Evolutionary conservation across 2,797 vertebrate species (phyloP), one percentile per base, ranked within the genome.

Genomic region (Melanotaenia pygmaea): DNA sequence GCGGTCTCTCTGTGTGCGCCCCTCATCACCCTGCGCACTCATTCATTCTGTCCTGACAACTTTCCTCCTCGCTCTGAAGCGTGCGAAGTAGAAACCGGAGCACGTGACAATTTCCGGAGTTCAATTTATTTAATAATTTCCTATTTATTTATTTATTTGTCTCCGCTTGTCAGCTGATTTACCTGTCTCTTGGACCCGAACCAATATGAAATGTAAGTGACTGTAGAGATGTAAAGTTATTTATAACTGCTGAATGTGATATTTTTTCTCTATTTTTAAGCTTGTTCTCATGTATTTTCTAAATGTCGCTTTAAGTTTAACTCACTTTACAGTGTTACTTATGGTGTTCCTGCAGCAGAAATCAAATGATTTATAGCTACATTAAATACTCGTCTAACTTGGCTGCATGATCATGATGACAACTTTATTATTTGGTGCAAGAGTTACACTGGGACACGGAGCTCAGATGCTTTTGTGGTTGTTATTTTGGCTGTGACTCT

Each of bases 131-230:
- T 91, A 91, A 93, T 92, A 59, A 74, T 89, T 82, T 74, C 68
- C 70, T 88, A 82, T 88, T 84, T 90, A 89, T 90, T 92, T 88
- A 89, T 89, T 88, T 78, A n/a, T 67, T 62, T 51, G 2, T 18
- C 59, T 54, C 56, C 83, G 72, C 80, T 82, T 72, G 57, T 82
- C 85, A 86, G 70, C 81, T 71, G 83, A 67, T 88, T 82, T 74
- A 64, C 54, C 57, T 64, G 57, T 74, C 79, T 62, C 74, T 74
- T 83, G 91, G 94, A 95, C 65, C 85, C 80, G 82, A 91, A 89
- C 79, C 93, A 94, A 92, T 92, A 95, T 95, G 95, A 95, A 93
- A 95, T 91, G 95, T 95, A 94, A 95, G 95, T 95, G 64, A 59
- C 35, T 86, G 40, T 59, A 53, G 47, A n/a, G 59, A 43, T 70